These are phyloP conservation scores for Hydractinia echinata DNA, from an alignment of 30 jellyfish, hydroid and myxozoan species.

Conservation along the genomic window DNA sequence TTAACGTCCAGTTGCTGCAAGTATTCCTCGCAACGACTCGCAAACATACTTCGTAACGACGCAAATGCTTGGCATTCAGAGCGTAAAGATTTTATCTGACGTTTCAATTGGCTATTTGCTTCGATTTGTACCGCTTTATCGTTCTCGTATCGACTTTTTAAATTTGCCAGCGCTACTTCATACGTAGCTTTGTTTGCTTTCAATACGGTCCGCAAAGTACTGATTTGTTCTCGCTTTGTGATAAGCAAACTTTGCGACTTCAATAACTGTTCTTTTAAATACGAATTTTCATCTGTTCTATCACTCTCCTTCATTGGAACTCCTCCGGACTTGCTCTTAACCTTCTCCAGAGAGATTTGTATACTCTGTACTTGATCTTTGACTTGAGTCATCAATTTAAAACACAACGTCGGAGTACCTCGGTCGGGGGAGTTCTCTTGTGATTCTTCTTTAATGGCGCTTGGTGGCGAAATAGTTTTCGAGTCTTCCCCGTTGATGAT, in stretches of 20 bases:
- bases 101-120: constrained; percentile 74
- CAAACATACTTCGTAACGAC: constrained; percentile 92
- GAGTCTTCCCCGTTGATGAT: constrained; percentile 49
- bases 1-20: constrained; percentile 70
- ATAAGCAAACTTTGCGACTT: constrained; percentile 64
- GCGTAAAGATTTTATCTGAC: constrained; percentile 74
- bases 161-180: constrained; percentile 84
- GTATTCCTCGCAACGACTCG: constrained; percentile 88
- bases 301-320: constrained; percentile 18
- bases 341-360: constrained; percentile 57
- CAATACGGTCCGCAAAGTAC: constrained; percentile 74
- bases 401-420: constrained; percentile 59
- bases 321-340: background rate
- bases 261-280: constrained; percentile 69
- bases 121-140: constrained; percentile 85
- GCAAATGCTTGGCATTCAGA: constrained; percentile 89
- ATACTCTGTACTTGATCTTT: constrained; percentile 68
- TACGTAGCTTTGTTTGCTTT: constrained; percentile 87
- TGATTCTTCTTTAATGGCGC: constrained; percentile 36
- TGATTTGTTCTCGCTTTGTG: constrained; percentile 87
- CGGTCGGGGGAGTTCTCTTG: constrained; percentile 43
- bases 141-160: constrained; percentile 85
- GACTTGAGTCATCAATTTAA: constrained; percentile 53
- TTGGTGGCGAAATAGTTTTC: constrained; percentile 34
- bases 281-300: constrained; percentile 31